A percentile compares a stretch with the other conserved stretches of the same genome.
These are phyloP conservation scores for Phymatocera aterrima DNA, from an alignment of 2,888 invertebrate genomes.

Conservation along the genomic window DNA sequence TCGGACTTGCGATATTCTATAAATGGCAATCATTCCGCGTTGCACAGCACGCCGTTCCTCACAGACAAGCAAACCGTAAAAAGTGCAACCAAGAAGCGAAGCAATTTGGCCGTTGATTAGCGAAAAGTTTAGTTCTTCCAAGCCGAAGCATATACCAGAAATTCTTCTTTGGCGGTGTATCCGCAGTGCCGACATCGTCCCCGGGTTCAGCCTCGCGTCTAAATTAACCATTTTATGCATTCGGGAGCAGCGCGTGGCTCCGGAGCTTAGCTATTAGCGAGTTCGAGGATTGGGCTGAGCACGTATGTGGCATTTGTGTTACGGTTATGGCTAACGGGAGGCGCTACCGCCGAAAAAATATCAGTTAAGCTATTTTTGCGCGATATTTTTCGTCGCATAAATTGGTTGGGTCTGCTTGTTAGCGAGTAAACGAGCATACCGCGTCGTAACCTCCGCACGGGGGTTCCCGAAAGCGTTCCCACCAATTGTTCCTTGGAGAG, in stretches of 20 bases:
- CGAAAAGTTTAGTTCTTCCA: slow-evolving; percentile 6
- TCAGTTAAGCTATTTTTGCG: not conserved
- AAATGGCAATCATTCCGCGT: no score
- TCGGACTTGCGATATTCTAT: no score
- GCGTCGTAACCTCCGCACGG: not conserved
- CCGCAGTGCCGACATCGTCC: not conserved
- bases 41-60: no score
- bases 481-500: not conserved
- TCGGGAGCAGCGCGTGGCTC: slow-evolving; percentile 3
- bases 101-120: slow-evolving; percentile 21
- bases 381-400: slow-evolving; percentile 22
- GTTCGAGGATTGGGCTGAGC: not conserved
- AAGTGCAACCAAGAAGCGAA: not conserved
- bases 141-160: not conserved
- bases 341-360: slow-evolving; percentile 16
- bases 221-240: slow-evolving; percentile 47
- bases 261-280: slow-evolving; percentile 25
- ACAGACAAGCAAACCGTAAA: no score
- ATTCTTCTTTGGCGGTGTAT: slow-evolving; percentile 37
- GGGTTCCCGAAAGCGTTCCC: not conserved
- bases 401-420: slow-evolving; percentile 47
- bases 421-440: slow-evolving; percentile 44
- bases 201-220: slow-evolving; percentile 43
- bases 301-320: no score
- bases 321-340: not conserved